Evolutionary conservation across 2,888 invertebrate species (phyloP).

Genomic region (Pseudanteris insignis): DNA sequence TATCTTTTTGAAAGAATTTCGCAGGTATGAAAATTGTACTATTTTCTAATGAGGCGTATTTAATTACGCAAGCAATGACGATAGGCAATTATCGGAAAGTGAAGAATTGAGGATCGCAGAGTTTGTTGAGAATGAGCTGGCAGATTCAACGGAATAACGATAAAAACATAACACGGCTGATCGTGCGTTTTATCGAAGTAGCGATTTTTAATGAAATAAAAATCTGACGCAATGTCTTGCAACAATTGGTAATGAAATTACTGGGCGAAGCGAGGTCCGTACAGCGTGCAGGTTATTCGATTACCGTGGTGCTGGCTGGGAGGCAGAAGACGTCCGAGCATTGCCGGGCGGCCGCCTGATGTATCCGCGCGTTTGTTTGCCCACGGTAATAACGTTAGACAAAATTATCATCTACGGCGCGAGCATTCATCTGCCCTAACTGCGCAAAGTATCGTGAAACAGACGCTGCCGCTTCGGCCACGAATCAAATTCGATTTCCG

Average conservation of each 20-base stretch:
- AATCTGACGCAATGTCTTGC: not conserved
- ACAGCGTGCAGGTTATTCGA: constrained; percentile 14
- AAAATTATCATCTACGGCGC: constrained; percentile 10
- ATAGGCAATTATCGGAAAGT: no score
- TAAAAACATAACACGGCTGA: no score
- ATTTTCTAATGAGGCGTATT: no score
- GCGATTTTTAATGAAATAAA: not conserved
- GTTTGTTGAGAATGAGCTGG: no score
- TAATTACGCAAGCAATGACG: no score
- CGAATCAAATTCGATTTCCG: constrained; percentile 35
- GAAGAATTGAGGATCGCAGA: no score
- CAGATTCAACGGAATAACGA: no score
- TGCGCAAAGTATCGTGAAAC: constrained; percentile 11
- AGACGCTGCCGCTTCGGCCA: constrained; percentile 3
- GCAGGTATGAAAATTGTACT: no score
- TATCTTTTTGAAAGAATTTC: no score
- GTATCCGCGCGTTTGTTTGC: not conserved
- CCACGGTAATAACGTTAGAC: constrained; percentile 12
- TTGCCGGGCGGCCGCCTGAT: not conserved
- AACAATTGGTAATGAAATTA: not conserved
- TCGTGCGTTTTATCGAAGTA: no score
- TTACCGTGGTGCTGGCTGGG: constrained; percentile 18
- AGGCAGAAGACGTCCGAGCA: constrained; percentile 10
- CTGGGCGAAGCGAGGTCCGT: not conserved
- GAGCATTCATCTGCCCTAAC: not conserved